phyloP scores from a whole-genome alignment of 2,888 invertebrate species.

The Eupithecia vulgata region DNA sequence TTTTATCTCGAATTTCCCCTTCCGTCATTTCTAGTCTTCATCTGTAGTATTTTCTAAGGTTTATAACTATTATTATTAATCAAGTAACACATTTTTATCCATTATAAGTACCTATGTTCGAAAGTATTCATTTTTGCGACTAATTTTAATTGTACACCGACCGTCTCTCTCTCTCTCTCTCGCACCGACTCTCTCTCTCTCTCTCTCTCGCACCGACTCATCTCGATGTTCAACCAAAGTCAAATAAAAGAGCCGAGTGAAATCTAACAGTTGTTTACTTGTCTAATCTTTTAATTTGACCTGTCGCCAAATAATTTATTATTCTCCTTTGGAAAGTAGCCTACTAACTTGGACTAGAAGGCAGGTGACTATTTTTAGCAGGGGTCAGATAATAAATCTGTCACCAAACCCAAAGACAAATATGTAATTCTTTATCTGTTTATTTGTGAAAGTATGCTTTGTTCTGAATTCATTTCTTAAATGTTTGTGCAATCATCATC shows the following conservation, averaged over 20 bases:
- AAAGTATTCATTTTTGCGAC: no score
- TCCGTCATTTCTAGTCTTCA: not conserved
- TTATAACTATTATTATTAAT: no score
- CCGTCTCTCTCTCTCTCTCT: no score
- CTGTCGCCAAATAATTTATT: conserved; percentile 39
- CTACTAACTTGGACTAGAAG: conserved; percentile 12
- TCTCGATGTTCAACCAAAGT: not conserved
- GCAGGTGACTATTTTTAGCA: conserved; percentile 15
- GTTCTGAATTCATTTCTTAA: not conserved
- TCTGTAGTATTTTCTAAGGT: no score
- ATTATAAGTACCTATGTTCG: no score
- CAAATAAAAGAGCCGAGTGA: not conserved
- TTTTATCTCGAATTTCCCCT: not conserved
- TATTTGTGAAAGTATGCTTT: not conserved
- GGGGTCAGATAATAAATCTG: conserved; percentile 19
- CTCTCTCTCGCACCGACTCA: no score
- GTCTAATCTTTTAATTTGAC: conserved; percentile 28
- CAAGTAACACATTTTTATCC: no score
- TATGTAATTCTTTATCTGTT: not conserved
- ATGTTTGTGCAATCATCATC: not conserved
- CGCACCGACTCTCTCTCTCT: no score
- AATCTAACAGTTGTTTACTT: not conserved
- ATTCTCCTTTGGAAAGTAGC: conserved; percentile 36
- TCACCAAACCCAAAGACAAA: not conserved
- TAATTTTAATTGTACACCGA: no score